Base-by-base conservation (phyloP, 1,140 invertebrate species). In the Aphis craccivora region DNA sequence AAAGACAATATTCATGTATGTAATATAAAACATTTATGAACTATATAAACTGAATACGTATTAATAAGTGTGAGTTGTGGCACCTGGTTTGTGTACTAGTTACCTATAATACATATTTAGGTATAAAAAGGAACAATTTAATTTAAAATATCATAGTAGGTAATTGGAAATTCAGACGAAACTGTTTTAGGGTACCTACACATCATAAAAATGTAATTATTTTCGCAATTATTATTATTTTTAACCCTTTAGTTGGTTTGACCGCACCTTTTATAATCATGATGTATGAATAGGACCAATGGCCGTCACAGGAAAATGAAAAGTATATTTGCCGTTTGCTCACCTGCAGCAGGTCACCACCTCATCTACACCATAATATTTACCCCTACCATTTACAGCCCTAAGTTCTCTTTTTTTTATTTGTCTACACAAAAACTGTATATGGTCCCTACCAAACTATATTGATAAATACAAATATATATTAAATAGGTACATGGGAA, bases 301-400 rank as follows among this genome's bases (percentile, higher is more conserved):
- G 90, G 40, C 23, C 37, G 67, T 23, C 45, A 35, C 76, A 43
- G 76, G 45, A 48, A 92, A 91, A 91, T 91, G 4, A 91, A 91
- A 76, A 91, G 84, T 25, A 43, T 30, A 55, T 45, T 67, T 14
- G 53, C 51, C n/a, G 45, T 55, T 25, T 18, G 40, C 76, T 92
- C 91, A 92, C 91, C 67, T 81, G 60, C 60, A n/a, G 60, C 30
- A 76, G 90, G 90, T 37, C 3, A 8, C 55, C 6, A 90, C 55
- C 67, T 51, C 35, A 22, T 14, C 45, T 76, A 8, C 18, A 35
- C 30, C 11, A 5, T 55, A 11, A 14, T 40, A 76, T 55, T 89
- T 23, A 37, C 88, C 51, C 48, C 35, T n/a, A 37, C 20, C 22
- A 3, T 37, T 8, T 51, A 53, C 48, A 20, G 8, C n/a, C 45